Evolutionary conservation across 2,113 vertebrate genomes (phyloP).

Genomic region (Thomomys bottae): DNA sequence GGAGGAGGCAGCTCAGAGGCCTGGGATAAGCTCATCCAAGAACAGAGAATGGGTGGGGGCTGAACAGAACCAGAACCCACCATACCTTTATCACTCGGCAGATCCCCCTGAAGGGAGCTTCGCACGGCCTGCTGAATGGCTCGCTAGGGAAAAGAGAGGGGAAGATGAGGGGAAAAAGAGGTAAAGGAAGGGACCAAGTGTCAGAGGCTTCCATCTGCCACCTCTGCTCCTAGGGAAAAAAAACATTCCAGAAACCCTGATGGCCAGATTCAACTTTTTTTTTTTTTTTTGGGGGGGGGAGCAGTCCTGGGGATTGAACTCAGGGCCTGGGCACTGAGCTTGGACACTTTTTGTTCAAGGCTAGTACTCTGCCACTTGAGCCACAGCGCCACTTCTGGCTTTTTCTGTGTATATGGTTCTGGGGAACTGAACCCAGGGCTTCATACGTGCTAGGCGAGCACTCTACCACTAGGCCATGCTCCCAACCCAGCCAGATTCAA

Average conservation of each 20-base stretch:
- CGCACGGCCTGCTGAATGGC: slow-evolving; percentile 76
- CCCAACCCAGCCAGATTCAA: neutral
- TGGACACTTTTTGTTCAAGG: too few species aligned
- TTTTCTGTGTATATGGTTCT: too few species aligned
- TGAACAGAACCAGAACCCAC: neutral
- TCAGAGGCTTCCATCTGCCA: neutral
- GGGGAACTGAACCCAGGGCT: too few species aligned
- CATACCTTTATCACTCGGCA: slow-evolving; percentile 76
- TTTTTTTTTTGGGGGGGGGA: too few species aligned
- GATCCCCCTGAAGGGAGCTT: slow-evolving; percentile 75
- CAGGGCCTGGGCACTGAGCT: too few species aligned
- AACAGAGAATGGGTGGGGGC: neutral
- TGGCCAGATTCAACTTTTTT: neutral
- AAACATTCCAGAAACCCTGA: neutral
- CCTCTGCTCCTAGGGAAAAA: neutral
- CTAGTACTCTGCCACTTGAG: too few species aligned
- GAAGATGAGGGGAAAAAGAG: neutral
- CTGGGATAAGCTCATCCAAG: neutral
- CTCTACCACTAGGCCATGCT: too few species aligned
- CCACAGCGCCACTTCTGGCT: too few species aligned
- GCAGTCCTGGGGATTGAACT: too few species aligned
- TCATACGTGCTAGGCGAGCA: too few species aligned
- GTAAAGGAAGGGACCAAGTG: neutral
- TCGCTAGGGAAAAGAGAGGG: slow-evolving; percentile 39
- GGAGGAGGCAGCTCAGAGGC: neutral